phyloP scores from a whole-genome alignment of 2,888 invertebrate genomes.

The Cheilosia impressa region DNA sequence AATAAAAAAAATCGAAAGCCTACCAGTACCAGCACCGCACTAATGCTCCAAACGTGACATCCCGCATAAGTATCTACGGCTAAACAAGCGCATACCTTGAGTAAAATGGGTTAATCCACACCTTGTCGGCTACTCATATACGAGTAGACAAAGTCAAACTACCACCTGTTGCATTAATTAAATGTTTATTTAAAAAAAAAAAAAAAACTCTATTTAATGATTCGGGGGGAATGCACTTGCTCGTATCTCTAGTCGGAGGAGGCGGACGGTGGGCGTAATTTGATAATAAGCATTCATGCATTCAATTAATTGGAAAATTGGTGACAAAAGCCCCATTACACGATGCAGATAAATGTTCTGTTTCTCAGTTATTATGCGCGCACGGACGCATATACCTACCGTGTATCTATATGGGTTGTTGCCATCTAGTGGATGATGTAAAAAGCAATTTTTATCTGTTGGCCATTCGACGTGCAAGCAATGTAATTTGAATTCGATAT shows the following conservation, averaged over 20 bases:
- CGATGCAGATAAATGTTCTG: conserved; percentile 9
- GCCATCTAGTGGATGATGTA: neutral
- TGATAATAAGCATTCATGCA: conserved; percentile 53
- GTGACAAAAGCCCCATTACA: conserved; percentile 60
- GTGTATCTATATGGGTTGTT: neutral
- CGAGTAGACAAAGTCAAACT: neutral
- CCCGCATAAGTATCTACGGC: conserved; percentile 26
- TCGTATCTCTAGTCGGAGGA: neutral
- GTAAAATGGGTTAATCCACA: conserved; percentile 71
- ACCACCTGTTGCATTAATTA: conserved; percentile 62
- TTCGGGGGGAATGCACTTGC: conserved; percentile 9
- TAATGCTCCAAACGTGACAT: conserved; percentile 67
- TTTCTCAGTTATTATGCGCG: conserved; percentile 45
- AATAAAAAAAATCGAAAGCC: neutral
- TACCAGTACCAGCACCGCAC: neutral
- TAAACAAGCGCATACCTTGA: conserved; percentile 14
- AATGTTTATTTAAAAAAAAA: conserved; percentile 10
- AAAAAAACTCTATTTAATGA: conserved; percentile 1
- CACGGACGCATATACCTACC: neutral
- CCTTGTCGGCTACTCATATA: conserved; percentile 35
- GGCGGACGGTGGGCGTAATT: conserved; percentile 34
- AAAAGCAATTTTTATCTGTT: conserved; percentile 10
- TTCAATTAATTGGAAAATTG: conserved; percentile 67
- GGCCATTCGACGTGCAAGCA: conserved; percentile 1
- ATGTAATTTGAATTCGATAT: conserved; percentile 28